These are phyloP conservation scores for Machimus rusticus DNA, from an alignment of 2,888 invertebrate genomes.

Conservation along the genomic window DNA sequence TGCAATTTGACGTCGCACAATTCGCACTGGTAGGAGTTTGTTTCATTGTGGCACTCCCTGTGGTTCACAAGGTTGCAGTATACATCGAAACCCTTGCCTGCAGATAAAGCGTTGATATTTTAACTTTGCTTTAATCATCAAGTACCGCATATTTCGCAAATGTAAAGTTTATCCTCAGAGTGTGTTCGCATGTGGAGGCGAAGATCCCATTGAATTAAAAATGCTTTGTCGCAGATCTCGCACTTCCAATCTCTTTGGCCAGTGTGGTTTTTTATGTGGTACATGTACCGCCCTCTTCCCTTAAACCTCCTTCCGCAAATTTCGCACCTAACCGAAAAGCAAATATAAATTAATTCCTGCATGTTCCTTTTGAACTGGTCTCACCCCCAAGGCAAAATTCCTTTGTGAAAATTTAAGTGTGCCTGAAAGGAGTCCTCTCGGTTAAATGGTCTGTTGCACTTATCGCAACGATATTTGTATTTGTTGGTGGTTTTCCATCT, in stretches of 20 bases:
- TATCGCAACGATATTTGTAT: neutral
- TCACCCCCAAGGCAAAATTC: neutral
- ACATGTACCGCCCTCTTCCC: neutral
- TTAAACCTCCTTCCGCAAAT: neutral
- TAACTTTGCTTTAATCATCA: neutral
- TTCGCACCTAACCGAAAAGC: neutral
- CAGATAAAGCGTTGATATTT: neutral
- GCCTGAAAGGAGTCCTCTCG: neutral
- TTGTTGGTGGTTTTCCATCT: neutral
- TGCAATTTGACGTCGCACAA: neutral
- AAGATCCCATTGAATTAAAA: neutral
- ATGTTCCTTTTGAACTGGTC: neutral
- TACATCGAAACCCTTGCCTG: neutral
- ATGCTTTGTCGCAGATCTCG: neutral
- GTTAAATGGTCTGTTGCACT: neutral
- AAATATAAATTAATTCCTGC: neutral
- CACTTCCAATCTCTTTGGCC: neutral
- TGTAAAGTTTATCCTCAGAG: neutral
- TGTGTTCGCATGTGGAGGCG: neutral
- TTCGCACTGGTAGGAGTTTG: neutral
- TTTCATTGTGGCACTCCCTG: neutral
- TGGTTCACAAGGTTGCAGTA: neutral
- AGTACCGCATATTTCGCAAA: constrained; percentile 6
- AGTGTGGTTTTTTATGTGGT: constrained; percentile 9
- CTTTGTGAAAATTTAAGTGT: constrained; percentile 9